Evolutionary conservation across 2,888 invertebrate genomes (phyloP), one percentile per base, ranked within the genome.

Genomic region (Vesta saturnalis): DNA sequence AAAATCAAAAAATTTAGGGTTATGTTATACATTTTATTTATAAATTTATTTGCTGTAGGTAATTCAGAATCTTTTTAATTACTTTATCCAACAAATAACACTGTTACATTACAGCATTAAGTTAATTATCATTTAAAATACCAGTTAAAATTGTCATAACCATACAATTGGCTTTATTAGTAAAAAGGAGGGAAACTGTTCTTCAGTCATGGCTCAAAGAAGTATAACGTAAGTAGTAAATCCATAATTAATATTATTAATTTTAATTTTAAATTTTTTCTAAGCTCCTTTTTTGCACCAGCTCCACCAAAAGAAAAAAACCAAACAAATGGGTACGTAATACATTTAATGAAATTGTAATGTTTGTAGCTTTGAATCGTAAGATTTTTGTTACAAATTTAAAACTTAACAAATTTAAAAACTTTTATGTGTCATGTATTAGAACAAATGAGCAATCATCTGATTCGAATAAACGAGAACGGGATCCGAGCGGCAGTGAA

Each of bases 161-260:
- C n/a, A n/a, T n/a, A n/a, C n/a, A n/a, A n/a, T n/a, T n/a, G n/a
- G n/a, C n/a, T n/a, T n/a, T n/a, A n/a, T n/a, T n/a, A n/a, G n/a
- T 30, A 60, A 62, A 64, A 59, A 59, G 64, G 64, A 58, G 59
- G 64, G 64, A 65, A 65, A 64, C n/a, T n/a, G n/a, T n/a, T n/a
- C n/a, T n/a, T n/a, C n/a, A n/a, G n/a, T n/a, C n/a, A 81, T 82
- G 81, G 77, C 80, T 62, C 82, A 83, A 71, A 75, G 78, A 74
- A 80, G 79, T 22, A 82, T 83, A 73, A 82, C 81, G 83, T 83
- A 77, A 78, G 81, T 74, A 39, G 43, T 43, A 15, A 21, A n/a
- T n/a, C 19, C 47, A 21, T 15, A 55, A 60, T 56, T 39, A 19
- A 52, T 16, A 15, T 19, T 54, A 1, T 15, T 10, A 19, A n/a